Base-by-base conservation (phyloP, 2,888 invertebrate genomes). In the Cheiracanthium punctorium region DNA sequence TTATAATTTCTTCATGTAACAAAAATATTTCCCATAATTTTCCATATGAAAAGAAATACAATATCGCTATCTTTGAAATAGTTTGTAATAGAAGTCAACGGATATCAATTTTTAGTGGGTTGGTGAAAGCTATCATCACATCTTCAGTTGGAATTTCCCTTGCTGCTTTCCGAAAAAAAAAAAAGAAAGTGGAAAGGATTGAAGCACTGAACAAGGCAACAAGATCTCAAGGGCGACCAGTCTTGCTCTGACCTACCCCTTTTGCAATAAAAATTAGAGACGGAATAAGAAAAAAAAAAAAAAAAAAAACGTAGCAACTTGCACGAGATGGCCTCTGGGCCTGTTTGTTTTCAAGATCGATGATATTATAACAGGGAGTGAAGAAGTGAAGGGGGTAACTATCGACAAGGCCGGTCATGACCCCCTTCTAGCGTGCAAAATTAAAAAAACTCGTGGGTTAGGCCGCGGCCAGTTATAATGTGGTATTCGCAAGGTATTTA, bases 291-390 rank as follows among this genome's bases (percentile, higher is more conserved):
- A n/a, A n/a, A n/a, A n/a, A n/a, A n/a, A n/a, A n/a, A 69, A 69
- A 67, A 30, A 67, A 69, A 33, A 29, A 69, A 69, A 12, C 33
- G 33, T 69, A 32, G 29, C 69, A 58, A 24, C 24, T 2, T 58
- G 58, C 14, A 5, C 24, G 24, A 20, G 5, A 58, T 58, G 12
- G 58, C 58, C 58, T 24, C 24, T 69, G 58, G 82, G 64, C 64
- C 58, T 82, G 76, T 76, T 84, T 84, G 84, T 84, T 84, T 84
- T 79, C 79, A 74, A 65, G 84, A 84, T 84, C 77, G 84, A 84
- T 67, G 79, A 73, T 72, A 72, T 64, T 48, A 43, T n/a, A 29
- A 52, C 29, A 37, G 76, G 41, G 41, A 65, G 17, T 2, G 17
- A 24, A 12, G 14, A 29, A 75, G 28, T 14, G 14, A 0, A 41